These are phyloP conservation scores for Paramormyrops hopkinsi DNA, from an alignment of 2,797 vertebrate species.

Conservation along the genomic window DNA sequence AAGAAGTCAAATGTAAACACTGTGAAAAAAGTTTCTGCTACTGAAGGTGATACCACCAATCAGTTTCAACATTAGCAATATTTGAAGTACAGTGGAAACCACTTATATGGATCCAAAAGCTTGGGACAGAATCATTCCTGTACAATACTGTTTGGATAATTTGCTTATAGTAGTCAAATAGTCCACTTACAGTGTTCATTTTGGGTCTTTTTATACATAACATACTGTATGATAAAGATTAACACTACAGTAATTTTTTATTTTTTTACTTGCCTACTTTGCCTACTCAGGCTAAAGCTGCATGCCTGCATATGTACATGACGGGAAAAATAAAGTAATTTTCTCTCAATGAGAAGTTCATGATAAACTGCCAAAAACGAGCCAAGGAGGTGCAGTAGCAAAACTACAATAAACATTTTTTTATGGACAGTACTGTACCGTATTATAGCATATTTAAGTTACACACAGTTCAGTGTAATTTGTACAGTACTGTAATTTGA, in stretches of 20 bases:
- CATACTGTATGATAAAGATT: not conserved
- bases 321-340: not conserved
- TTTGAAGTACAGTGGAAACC: not conserved
- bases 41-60: not conserved
- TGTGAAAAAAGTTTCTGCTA: not conserved
- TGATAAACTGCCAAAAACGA: not conserved
- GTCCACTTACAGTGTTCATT: not conserved
- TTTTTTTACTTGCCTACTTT: not conserved
- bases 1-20: not conserved
- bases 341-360: not conserved
- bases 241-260: not conserved
- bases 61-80: not conserved
- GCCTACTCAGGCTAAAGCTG: not conserved
- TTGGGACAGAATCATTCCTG: not conserved
- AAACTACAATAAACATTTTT: not conserved
- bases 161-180: not conserved
- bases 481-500: not conserved
- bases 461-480: not conserved
- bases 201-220: not conserved
- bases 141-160: too few relatives aligned
- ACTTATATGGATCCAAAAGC: not conserved
- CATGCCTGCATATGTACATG: not conserved
- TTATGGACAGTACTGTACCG: not conserved
- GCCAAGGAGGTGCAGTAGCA: not conserved
- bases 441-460: not conserved